Conservation (phyloP, 2,888 invertebrate genomes). For the Melikaiella ostensackeni region DNA sequence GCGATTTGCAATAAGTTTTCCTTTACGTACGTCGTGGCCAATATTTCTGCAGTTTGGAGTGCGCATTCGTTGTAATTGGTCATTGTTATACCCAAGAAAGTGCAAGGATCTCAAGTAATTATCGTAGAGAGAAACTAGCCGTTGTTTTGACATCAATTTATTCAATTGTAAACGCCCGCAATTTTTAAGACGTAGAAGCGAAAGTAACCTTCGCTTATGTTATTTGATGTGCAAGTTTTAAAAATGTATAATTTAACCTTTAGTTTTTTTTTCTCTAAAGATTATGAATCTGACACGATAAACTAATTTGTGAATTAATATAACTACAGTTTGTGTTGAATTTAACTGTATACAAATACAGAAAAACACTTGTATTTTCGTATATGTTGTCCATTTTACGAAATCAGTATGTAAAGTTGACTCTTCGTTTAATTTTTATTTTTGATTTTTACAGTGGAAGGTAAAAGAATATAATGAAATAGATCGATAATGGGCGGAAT, state of each 20-base stretch:
- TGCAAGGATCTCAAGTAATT: conserved; percentile 22
- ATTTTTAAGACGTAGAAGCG: not conserved
- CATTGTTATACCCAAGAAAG: not conserved
- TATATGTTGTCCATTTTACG: too few relatives aligned
- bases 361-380: too few relatives aligned
- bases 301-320: not conserved
- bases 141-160: not conserved
- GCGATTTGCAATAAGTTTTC: not conserved
- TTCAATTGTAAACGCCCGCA: not conserved
- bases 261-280: not conserved
- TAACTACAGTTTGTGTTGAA: not conserved
- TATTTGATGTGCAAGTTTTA: conserved; percentile 9
- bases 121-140: not conserved
- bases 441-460: too few relatives aligned
- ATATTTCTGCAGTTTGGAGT: conserved; percentile 11
- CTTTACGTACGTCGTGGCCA: conserved; percentile 18
- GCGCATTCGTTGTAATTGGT: conserved; percentile 14
- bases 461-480: too few relatives aligned
- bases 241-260: not conserved
- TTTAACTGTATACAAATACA: too few relatives aligned
- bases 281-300: not conserved
- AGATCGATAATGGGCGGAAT: too few relatives aligned
- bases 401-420: too few relatives aligned
- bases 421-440: too few relatives aligned
- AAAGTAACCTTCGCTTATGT: not conserved